Evolutionary conservation across 2,888 invertebrate species (phyloP).

Genomic region (Zootermopsis nevadensis): DNA sequence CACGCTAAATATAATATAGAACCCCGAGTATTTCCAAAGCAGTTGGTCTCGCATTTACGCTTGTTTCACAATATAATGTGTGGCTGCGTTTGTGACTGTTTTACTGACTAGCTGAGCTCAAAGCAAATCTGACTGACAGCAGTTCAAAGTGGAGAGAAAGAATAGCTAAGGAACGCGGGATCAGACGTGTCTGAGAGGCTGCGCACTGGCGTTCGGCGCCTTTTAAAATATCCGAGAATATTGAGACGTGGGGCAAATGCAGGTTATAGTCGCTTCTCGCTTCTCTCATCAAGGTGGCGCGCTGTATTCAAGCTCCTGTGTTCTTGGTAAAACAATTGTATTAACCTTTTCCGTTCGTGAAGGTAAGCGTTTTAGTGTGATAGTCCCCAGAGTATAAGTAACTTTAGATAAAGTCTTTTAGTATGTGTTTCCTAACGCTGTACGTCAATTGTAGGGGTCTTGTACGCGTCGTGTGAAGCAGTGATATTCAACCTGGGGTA

Average conservation of each 20-base stretch:
- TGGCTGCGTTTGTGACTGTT: neutral
- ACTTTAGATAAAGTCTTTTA: too few relatives aligned
- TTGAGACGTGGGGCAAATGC: neutral
- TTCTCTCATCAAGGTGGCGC: neutral
- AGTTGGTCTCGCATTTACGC: neutral
- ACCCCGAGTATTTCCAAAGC: too few relatives aligned
- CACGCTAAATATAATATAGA: neutral
- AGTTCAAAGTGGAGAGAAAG: neutral
- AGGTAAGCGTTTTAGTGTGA: too few relatives aligned
- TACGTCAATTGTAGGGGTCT: too few relatives aligned
- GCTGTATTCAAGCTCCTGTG: neutral
- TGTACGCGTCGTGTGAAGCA: too few relatives aligned
- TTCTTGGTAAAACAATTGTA: too few relatives aligned
- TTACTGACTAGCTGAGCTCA: neutral
- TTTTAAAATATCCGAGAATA: slow-evolving; percentile 11
- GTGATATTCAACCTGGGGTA: too few relatives aligned
- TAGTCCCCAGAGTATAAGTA: too few relatives aligned
- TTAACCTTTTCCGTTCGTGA: too few relatives aligned
- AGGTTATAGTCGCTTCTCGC: neutral
- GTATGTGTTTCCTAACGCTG: too few relatives aligned
- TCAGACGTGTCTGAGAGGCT: neutral
- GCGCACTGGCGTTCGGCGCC: slow-evolving; percentile 10
- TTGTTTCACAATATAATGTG: neutral
- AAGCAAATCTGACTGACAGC: slow-evolving; percentile 8
- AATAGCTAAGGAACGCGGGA: neutral